Base-by-base conservation (phyloP, 92 coral and sea anemone species). In the Epizoanthus scotinus region DNA sequence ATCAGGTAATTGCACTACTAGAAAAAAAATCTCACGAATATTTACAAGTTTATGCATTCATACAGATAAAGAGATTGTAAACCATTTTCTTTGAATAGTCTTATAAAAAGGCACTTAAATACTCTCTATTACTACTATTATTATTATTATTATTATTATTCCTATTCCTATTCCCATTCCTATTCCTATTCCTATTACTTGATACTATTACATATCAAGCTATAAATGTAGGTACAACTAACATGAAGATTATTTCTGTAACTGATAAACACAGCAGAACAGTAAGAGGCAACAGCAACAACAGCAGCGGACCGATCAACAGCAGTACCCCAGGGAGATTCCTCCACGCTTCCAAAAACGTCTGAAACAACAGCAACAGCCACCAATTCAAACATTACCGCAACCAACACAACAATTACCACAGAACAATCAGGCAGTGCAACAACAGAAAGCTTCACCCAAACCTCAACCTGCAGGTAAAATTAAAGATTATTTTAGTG, bases 341-440 rank as follows among this genome's bases (percentile, higher is more conserved):
- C 98, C 98, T 58, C 98, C 98, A 28, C 85, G 98, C 49, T 94
- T 94, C 71, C 98, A 92, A 70, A 90, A 91, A 82, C 89, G 90
- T 53, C 89, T 90, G 87, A 94, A 92, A 63, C 98, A 89, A 50
- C 92, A 89, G 57, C 91, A 87, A n/a, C 83, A 79, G 29, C 31
- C 89, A 79, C 90, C 88, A 40, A 78, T 50, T 65, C 89, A 74
- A n/a, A 79, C 88, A 19, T 68, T 72, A 83, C 91, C 83, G 47
- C 90, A 84, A 66, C 54, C 88, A 71, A 81, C 82, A 55, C 84
- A 81, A 57, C 77, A 78, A 61, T 82, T 79, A 57, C 77, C 64
- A 38, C 97, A 90, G 68, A 84, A 84, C 8, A 64, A 66, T 71
- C 93, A 86, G 57, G 82, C 71, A 31, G 84, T 78, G 67, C 93